Base-by-base conservation (phyloP, 2,888 invertebrate species). In the Dyspetes luteomarginatus region DNA sequence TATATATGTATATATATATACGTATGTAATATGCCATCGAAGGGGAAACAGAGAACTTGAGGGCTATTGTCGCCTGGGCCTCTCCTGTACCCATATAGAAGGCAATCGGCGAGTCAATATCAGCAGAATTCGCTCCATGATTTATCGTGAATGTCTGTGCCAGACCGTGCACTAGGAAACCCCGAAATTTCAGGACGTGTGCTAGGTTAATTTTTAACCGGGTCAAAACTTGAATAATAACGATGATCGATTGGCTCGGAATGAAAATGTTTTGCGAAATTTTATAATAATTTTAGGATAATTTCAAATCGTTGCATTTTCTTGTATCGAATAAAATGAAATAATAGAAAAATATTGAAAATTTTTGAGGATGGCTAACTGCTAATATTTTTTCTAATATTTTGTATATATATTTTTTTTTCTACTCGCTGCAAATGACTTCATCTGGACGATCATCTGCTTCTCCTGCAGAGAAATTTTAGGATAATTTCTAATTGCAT, bases 41-140 rank as follows among this genome's bases (percentile, higher is more conserved):
- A 55, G 71, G n/a, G n/a, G 36, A 65, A 55, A 78, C 65, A 67
- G 68, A 64, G 80, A 82, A 64, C 52, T 69, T 62, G 71, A 77
- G 71, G 68, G 82, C 83, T 81, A 82, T 81, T 83, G 80, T 83
- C 74, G 67, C 22, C 60, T 69, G 52, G 78, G 48, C 75, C 55
- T 67, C 74, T 55, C 48, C 60, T 82, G n/a, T n/a, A n/a, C n/a
- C 77, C 58, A 83, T 82, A 79, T 77, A 56, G 56, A 28, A 65
- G 80, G 72, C 71, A 69, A 82, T 82, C 74, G 78, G 75, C 78
- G 68, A 78, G 82, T 80, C 83, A 82, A 78, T 80, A 83, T 68
- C 79, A 81, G 78, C 72, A 26, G 50, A 73, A 64, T 28, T 58
- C 67, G 65, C 48, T 65, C 67, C 73, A 80, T 84, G 78, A 83